Evolutionary conservation across 2,113 vertebrate genomes (phyloP).

Genomic region (Semicossyphus pulcher): DNA sequence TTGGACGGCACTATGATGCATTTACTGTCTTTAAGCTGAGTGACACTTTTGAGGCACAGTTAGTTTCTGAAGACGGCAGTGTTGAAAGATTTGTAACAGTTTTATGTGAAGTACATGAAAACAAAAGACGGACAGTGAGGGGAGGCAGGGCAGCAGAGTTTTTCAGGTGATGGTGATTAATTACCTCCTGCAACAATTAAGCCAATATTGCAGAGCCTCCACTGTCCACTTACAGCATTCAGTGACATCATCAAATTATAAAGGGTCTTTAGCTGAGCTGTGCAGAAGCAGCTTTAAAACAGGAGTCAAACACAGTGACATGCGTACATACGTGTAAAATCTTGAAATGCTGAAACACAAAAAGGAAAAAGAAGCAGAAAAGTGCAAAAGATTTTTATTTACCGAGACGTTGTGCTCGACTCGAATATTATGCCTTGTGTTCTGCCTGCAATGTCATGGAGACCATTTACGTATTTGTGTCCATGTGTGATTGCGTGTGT

Average conservation of each 20-base stretch:
- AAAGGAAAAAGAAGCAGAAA: background rate
- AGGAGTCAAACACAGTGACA: background rate
- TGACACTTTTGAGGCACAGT: background rate
- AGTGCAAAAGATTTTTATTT: no score
- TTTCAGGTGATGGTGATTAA: conserved; percentile 21
- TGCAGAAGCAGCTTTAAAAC: conserved; percentile 6
- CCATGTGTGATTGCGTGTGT: background rate
- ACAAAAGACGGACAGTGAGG: background rate
- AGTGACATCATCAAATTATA: conserved; percentile 4
- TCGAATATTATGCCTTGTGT: background rate
- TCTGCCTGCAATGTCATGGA: background rate
- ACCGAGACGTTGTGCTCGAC: no score
- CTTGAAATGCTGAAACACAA: background rate
- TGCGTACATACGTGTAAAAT: background rate
- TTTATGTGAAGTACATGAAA: background rate
- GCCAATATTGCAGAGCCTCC: conserved; percentile 6
- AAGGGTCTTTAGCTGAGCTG: background rate
- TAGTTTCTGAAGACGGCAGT: background rate
- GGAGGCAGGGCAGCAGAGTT: background rate
- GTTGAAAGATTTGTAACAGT: background rate
- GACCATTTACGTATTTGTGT: background rate
- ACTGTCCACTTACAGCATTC: conserved; percentile 4
- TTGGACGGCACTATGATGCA: background rate
- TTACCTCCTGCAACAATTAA: conserved; percentile 3
- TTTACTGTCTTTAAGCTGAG: background rate